Percentiles rank a stretch among this genome's conserved stretches.
Conservation (phyloP, 1,140 invertebrate genomes). For the Ceratitis capitata region DNA sequence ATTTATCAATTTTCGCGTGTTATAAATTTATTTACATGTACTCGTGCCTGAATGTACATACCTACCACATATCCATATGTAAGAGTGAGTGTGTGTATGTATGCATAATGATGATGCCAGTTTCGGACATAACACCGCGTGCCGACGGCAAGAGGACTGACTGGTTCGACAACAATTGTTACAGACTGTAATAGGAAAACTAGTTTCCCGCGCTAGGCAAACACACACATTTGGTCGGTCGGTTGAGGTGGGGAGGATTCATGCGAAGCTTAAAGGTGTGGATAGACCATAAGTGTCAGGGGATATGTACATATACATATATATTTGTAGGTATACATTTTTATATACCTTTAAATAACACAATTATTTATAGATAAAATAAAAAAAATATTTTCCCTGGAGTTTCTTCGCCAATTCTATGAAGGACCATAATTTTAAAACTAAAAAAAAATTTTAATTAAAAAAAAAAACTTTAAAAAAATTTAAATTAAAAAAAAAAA, state of each 20-base stretch:
- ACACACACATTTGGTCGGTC: not conserved
- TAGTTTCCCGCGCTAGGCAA: slow-evolving; percentile 25
- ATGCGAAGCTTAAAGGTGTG: not conserved
- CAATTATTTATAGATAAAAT: no score
- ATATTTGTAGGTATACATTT: not conserved
- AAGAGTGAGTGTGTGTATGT: not conserved
- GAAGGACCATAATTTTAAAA: no score
- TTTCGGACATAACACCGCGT: not conserved
- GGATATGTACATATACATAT: not conserved
- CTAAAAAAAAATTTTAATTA: no score
- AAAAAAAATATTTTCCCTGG: no score
- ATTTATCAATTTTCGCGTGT: no score
- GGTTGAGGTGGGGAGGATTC: not conserved
- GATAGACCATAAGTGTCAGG: no score
- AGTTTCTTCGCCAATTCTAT: no score
- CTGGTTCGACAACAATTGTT: slow-evolving; percentile 29
- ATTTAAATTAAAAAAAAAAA: no score
- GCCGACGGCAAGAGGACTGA: slow-evolving; percentile 17
- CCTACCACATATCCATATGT: not conserved
- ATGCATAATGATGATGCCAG: not conserved
- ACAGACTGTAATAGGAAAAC: not conserved
- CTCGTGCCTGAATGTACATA: no score
- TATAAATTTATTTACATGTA: no score
- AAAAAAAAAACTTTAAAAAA: no score
- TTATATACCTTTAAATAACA: no score